A percentile compares a stretch with the other conserved stretches of the same genome.
These are phyloP conservation scores for Phytoseiulus persimilis DNA, from an alignment of 2,888 invertebrate genomes.

Conservation along the genomic window DNA sequence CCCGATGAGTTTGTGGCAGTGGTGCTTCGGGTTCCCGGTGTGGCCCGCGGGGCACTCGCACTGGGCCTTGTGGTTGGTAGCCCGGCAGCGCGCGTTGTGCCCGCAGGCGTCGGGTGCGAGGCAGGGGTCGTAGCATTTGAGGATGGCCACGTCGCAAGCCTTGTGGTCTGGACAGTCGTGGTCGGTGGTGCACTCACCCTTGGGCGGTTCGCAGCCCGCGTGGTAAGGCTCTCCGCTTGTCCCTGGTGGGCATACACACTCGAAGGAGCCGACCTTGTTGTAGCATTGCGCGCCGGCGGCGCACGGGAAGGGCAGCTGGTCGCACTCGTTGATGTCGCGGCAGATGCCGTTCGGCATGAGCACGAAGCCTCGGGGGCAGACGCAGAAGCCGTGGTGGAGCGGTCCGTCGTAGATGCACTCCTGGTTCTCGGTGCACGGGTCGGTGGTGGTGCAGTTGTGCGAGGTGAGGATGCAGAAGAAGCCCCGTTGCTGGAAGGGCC, in stretches of 20 bases:
- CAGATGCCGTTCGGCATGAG: slow-evolving; percentile 46
- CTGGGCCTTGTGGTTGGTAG: slow-evolving; percentile 64
- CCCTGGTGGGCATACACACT: slow-evolving; percentile 71
- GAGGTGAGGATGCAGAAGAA: slow-evolving; percentile 46
- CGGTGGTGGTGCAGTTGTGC: slow-evolving; percentile 46
- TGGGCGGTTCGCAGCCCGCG: slow-evolving; percentile 44
- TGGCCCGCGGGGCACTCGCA: slow-evolving; percentile 70
- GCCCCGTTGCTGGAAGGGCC: slow-evolving; percentile 44
- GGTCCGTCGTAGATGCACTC: slow-evolving; percentile 49
- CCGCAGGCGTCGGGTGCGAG: slow-evolving; percentile 62
- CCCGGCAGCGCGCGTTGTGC: slow-evolving; percentile 62
- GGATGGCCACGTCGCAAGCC: slow-evolving; percentile 61
- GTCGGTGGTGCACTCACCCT: slow-evolving; percentile 64
- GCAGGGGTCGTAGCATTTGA: slow-evolving; percentile 63
- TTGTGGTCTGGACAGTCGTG: slow-evolving; percentile 69
- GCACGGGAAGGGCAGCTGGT: slow-evolving; percentile 59
- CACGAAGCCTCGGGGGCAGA: slow-evolving; percentile 46
- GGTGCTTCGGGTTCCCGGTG: slow-evolving; percentile 64
- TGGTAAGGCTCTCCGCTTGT: slow-evolving; percentile 44
- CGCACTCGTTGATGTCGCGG: slow-evolving; percentile 72
- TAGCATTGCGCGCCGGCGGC: slow-evolving; percentile 71
- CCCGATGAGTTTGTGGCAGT: slow-evolving; percentile 47
- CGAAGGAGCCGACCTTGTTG: slow-evolving; percentile 67
- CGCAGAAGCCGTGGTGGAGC: slow-evolving; percentile 53
- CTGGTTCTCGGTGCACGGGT: slow-evolving; percentile 46